Conservation (phyloP, 1,140 invertebrate species). For the Penaeus indicus region DNA sequence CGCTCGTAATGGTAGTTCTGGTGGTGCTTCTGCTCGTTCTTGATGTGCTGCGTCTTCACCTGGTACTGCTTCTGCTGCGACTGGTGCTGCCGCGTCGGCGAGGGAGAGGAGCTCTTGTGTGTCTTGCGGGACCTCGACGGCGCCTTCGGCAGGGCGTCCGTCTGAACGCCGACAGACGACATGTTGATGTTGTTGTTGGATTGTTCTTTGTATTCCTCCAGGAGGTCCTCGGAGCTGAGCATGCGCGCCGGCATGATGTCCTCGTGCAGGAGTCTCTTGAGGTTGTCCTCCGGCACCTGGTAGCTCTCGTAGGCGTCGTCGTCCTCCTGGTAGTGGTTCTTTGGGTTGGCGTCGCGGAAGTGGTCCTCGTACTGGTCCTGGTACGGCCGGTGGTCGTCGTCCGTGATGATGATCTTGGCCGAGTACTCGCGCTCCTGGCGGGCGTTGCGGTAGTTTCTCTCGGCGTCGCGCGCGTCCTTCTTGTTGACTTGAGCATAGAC, state of each 20-base stretch:
- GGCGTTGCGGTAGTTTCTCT: slow-evolving; percentile 31
- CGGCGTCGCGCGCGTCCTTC: slow-evolving; percentile 29
- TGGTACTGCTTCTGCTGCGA: slow-evolving; percentile 8
- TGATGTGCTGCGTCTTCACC: not conserved
- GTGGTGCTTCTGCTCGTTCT: slow-evolving; percentile 1
- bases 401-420: slow-evolving; percentile 65
- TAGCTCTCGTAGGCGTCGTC: slow-evolving; percentile 65
- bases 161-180: slow-evolving; percentile 63
- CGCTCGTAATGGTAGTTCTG: not conserved
- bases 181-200: slow-evolving; percentile 65
- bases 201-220: slow-evolving; percentile 54
- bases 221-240: slow-evolving; percentile 26
- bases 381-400: slow-evolving; percentile 39
- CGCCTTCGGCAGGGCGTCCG: slow-evolving; percentile 43
- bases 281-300: slow-evolving; percentile 46
- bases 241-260: slow-evolving; percentile 8
- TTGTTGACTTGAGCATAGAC: slow-evolving; percentile 63
- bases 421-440: slow-evolving; percentile 50
- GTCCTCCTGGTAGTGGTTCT: slow-evolving; percentile 44
- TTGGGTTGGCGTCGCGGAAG: slow-evolving; percentile 16
- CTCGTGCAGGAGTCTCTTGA: slow-evolving; percentile 32
- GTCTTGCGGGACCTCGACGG: slow-evolving; percentile 20
- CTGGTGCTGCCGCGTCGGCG: not conserved
- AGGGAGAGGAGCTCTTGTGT: not conserved
- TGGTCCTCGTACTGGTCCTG: slow-evolving; percentile 26